Evolutionary conservation across 1,140 invertebrate species (phyloP), one percentile per base, ranked within the genome.

Genomic region (Charaxes varanes): DNA sequence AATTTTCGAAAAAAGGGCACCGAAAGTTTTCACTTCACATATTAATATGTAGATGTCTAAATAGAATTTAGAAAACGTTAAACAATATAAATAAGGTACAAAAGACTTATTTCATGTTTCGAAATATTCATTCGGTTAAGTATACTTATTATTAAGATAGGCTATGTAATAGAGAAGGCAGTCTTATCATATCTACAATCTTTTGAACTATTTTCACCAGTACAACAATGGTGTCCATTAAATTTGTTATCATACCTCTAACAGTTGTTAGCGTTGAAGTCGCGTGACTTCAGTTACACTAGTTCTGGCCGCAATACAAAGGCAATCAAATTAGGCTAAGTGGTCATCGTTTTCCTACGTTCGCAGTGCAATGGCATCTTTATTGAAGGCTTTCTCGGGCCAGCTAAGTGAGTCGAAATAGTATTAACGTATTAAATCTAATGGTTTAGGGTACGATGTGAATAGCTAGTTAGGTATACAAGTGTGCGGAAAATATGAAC

Each of bases 271-370:
- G 22, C 12, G 3, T 13, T 22, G 8, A 17, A 43, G 21, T 50
- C 45, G 45, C 57, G 53, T 60, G 53, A 56, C 45, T 48, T 23
- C 16, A 19, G 42, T 24, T 44, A 13, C 8, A 46, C 21, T 41
- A 46, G 13, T 46, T 47, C 38, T 18, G 31, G 17, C 31, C 26
- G 35, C 30, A 38, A 28, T 41, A 53, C 36, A 41, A 46, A 45
- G 27, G 36, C 44, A 58, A 57, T 52, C 50, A 51, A 58, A 62
- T 58, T 58, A 56, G 44, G 42, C 56, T 60, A 58, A 58, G 48
- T 62, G 54, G 44, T 28, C 54, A 49, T 37, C 19, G 47, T 37
- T 58, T 54, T 50, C 28, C 43, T 41, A 42, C 28, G 43, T 44
- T 41, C 41, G 17, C 27, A 41, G 32, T 38, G 38, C 37, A 50